Conservation (phyloP, 2,113 vertebrate genomes). For the Zapus hudsonius region DNA sequence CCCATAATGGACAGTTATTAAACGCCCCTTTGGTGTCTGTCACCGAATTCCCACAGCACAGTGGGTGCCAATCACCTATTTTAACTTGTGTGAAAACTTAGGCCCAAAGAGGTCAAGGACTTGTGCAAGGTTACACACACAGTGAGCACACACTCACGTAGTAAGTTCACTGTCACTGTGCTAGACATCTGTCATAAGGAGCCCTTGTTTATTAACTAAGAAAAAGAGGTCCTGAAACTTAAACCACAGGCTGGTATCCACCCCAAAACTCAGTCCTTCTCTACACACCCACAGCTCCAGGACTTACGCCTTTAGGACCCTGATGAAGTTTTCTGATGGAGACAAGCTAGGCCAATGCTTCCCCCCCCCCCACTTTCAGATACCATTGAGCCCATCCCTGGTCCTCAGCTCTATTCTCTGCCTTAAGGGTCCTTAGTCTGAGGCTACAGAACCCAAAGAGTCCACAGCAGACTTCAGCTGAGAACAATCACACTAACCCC, state of each 20-base stretch:
- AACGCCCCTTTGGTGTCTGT: background rate
- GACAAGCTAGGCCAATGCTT: fast-evolving
- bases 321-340: background rate
- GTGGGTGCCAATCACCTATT: background rate
- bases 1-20: background rate
- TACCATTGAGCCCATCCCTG: background rate
- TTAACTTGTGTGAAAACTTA: background rate
- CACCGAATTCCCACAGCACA: background rate
- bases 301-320: background rate
- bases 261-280: background rate
- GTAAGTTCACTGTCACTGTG: background rate
- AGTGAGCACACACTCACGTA: background rate
- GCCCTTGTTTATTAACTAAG: background rate
- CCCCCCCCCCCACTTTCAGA: no score
- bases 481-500: background rate
- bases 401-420: background rate
- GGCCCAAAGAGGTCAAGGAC: background rate
- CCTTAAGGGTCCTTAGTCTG: background rate
- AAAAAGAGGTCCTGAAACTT: background rate
- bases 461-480: no score
- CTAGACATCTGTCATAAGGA: background rate
- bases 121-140: background rate
- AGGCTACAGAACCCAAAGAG: background rate
- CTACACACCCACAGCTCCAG: background rate
- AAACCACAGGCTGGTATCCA: no score